Evolutionary conservation across 2,797 vertebrate species (phyloP), one percentile per base, ranked within the genome.

Genomic region (Erithacus rubecula): DNA sequence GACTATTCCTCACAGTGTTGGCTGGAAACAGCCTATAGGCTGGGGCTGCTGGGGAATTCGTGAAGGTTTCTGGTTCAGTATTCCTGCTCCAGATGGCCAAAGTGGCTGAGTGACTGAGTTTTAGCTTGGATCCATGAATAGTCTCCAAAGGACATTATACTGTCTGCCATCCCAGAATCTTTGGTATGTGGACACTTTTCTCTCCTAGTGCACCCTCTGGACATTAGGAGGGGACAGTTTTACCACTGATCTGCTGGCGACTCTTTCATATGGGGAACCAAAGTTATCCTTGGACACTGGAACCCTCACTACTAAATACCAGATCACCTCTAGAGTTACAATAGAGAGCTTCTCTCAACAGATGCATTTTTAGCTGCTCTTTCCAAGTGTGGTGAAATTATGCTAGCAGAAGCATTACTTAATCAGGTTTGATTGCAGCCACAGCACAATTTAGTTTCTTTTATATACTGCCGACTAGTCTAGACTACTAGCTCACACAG

Each of bases 341-440:
- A 64, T 15, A 94, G 47, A 90, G 44, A 83, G 80, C 23, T 91
- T 84, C 60, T 87, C 60, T 91, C 56, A 51, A 89, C 44, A 71
- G 53, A 47, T 1, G 0, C 88, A 88, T 92, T 95, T 97, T 96
- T 83, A 94, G 87, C 83, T 82, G 24, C 44, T 87, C 34, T 89
- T 89, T 93, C 89, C 81, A 91, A 77, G 59, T 91, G 74, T 86
- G 41, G 81, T 9, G 29, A 96, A 94, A 76, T 91, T 91, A 92
- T 60, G 30, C 62, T 93, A 71, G 92, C 55, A 88, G 87, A 88
- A 63, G 49, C 74, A 64, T 83, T 94, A 95, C 58, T 88, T 95
- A 96, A 96, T 95, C 93, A 89, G 74, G 90, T 95, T 95, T 96
- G 87, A 96, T 94, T 93, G 83, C 77, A 95, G 88, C 69, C 76